Conservation (phyloP, 1,140 invertebrate species). For the Lysiphlebus fabarum region DNA sequence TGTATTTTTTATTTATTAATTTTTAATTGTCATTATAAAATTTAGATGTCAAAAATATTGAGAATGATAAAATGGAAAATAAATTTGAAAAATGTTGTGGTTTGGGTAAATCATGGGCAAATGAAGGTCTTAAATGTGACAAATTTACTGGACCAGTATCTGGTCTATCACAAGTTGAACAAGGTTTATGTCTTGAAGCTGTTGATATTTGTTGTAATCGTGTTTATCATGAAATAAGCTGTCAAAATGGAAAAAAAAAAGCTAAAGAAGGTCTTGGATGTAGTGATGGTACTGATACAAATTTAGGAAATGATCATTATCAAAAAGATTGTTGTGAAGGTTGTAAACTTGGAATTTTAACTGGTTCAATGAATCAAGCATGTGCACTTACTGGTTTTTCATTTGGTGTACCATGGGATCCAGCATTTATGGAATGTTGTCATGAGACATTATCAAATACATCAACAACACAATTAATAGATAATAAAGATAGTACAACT, state of each 20-base stretch:
- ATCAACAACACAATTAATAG: not conserved
- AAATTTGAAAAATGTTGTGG: constrained; percentile 56
- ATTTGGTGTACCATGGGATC: constrained; percentile 58
- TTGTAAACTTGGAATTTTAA: constrained; percentile 54
- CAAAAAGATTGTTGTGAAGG: constrained; percentile 59
- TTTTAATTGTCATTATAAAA: too few relatives aligned
- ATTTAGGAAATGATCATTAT: constrained; percentile 40
- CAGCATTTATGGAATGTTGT: constrained; percentile 58
- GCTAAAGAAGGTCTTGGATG: constrained; percentile 52
- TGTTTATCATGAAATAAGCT: constrained; percentile 45
- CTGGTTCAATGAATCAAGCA: constrained; percentile 52
- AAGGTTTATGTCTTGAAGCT: constrained; percentile 53
- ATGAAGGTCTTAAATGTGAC: constrained; percentile 51
- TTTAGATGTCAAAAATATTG: constrained; percentile 6
- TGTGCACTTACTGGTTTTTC: constrained; percentile 53
- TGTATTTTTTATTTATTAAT: not conserved
- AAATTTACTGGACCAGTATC: constrained; percentile 52
- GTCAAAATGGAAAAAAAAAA: constrained; percentile 52
- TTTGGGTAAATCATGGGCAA: constrained; percentile 54
- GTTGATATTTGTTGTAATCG: constrained; percentile 57
- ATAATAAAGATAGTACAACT: constrained; percentile 1
- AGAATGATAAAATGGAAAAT: constrained; percentile 42
- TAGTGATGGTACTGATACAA: constrained; percentile 18
- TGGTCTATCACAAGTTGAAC: constrained; percentile 48
- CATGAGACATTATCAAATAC: constrained; percentile 40